Evolutionary conservation across 2,888 invertebrate species (phyloP).

Genomic region (Rhingia rostrata): DNA sequence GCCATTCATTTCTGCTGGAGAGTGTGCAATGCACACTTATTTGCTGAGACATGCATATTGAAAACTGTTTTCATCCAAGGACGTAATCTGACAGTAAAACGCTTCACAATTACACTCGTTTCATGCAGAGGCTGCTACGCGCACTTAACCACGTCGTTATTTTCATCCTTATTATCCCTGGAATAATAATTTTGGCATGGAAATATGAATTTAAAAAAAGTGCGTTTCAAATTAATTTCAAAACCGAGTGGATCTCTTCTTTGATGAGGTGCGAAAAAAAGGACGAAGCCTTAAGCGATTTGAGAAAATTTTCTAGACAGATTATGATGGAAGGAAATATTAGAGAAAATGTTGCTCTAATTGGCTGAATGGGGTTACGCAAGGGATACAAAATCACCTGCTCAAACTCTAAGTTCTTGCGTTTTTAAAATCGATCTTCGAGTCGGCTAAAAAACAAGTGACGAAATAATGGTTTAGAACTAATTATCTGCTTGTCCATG

Average conservation of each 20-base stretch:
- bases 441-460: too few species aligned
- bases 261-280: not conserved
- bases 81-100: constrained; percentile 22
- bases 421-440: too few species aligned
- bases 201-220: constrained; percentile 13
- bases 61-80: constrained; percentile 37
- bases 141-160: constrained; percentile 52
- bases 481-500: too few species aligned
- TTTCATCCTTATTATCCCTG: constrained; percentile 20
- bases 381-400: too few species aligned
- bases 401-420: too few species aligned
- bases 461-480: too few species aligned
- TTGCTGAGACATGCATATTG: constrained; percentile 25
- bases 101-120: constrained; percentile 29
- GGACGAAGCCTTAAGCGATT: not conserved
- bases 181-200: not conserved
- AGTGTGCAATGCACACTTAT: not conserved
- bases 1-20: not conserved
- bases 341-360: too few species aligned
- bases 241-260: not conserved
- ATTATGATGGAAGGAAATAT: too few species aligned
- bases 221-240: constrained; percentile 41
- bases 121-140: constrained; percentile 37
- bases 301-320: too few species aligned
- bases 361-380: too few species aligned